Evolutionary conservation across 2,888 invertebrate species (phyloP).

Genomic region (Lamellibrachia columna): DNA sequence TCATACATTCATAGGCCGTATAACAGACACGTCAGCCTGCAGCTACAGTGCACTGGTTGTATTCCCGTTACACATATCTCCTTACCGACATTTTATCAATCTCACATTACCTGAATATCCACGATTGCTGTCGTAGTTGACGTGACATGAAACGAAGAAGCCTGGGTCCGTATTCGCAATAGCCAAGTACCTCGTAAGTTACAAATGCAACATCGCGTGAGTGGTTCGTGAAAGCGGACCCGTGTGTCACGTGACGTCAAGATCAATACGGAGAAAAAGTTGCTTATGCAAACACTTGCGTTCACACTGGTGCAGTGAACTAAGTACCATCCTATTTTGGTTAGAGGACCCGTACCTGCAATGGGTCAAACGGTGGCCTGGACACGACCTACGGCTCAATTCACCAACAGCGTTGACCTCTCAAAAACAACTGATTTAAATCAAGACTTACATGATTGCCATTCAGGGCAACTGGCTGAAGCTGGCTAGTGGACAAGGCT

Average conservation of each 20-base stretch:
- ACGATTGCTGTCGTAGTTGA: not conserved
- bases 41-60: not conserved
- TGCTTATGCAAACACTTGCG: constrained; percentile 3
- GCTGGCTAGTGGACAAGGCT: not conserved
- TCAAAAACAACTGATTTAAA: not conserved
- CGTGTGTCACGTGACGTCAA: not conserved
- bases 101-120: not conserved
- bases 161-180: not conserved
- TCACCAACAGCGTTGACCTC: not conserved
- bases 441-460: not conserved
- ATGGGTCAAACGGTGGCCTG: not conserved
- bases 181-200: not conserved
- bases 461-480: not conserved
- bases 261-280: not conserved
- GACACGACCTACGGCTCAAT: not conserved
- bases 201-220: not conserved
- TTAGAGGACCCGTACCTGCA: not conserved
- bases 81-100: not conserved
- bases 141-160: not conserved
- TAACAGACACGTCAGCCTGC: not conserved
- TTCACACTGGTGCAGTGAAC: not conserved
- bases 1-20: not conserved
- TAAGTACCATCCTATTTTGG: not conserved
- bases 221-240: not conserved
- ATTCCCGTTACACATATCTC: not conserved